Conservation (phyloP, 2,797 vertebrate genomes). For the Pristis pectinata region DNA sequence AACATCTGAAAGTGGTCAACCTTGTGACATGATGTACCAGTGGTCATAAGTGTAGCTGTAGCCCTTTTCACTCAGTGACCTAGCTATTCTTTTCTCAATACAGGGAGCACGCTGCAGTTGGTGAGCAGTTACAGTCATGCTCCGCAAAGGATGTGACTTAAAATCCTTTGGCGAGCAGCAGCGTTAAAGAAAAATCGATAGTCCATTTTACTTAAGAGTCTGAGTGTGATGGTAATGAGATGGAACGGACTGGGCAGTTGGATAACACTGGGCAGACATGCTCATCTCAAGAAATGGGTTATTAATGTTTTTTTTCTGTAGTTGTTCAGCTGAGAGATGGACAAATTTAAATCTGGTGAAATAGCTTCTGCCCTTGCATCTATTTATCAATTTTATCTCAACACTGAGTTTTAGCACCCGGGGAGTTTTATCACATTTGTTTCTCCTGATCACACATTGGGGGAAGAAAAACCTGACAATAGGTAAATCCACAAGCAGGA, state of each 20-base stretch:
- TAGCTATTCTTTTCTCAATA: slow-evolving; percentile 39
- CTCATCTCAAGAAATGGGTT: neutral
- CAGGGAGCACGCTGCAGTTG: slow-evolving; percentile 55
- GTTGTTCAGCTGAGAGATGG: neutral
- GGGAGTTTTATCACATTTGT: neutral
- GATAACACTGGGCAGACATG: neutral
- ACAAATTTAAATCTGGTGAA: slow-evolving; percentile 11
- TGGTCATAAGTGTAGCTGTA: neutral
- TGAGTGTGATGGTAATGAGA: slow-evolving; percentile 73
- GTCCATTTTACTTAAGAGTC: slow-evolving; percentile 76
- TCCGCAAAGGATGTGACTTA: slow-evolving; percentile 58
- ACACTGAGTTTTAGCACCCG: neutral
- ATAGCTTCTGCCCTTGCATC: neutral
- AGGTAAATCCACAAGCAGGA: neutral
- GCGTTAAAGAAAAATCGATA: slow-evolving; percentile 65
- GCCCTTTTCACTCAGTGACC: neutral
- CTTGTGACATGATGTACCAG: neutral
- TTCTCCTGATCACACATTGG: neutral
- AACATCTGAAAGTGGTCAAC: no score
- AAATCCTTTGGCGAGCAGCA: slow-evolving; percentile 61
- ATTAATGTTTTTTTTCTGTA: neutral
- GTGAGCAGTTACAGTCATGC: slow-evolving; percentile 64
- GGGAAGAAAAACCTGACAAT: neutral
- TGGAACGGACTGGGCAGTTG: slow-evolving; percentile 68
- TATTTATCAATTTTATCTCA: neutral